These are phyloP conservation scores for Lipotes vexillifer DNA, from an alignment of 2,113 vertebrate species.

Conservation along the genomic window DNA sequence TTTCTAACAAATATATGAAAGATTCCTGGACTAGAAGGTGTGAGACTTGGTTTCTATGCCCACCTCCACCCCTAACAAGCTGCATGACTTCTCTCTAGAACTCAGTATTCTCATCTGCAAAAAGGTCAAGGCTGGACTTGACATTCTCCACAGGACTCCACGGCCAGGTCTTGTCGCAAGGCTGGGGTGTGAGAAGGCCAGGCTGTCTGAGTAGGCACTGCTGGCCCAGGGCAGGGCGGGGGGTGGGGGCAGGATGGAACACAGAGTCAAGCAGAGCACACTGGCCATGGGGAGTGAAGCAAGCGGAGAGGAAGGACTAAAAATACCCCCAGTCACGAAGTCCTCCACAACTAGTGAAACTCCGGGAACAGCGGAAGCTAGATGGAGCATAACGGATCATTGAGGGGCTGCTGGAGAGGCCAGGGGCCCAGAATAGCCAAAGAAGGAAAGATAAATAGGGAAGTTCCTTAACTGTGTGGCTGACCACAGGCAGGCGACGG, in stretches of 20 bases:
- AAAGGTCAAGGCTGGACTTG: background rate
- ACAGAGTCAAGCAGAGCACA: background rate
- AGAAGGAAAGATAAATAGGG: constrained; percentile 71
- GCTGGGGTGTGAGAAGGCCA: fast-evolving
- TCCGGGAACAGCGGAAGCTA: background rate
- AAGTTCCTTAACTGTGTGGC: constrained; percentile 71
- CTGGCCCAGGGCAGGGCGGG: background rate
- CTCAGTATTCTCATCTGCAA: background rate
- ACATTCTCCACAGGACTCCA: background rate
- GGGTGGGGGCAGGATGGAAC: background rate
- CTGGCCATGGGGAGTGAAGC: fast-evolving
- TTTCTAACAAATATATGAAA: background rate
- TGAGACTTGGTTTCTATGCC: background rate
- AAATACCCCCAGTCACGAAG: constrained; percentile 41
- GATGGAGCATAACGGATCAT: constrained; percentile 16
- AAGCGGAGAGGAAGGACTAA: background rate
- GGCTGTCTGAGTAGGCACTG: background rate
- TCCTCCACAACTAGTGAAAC: constrained; percentile 2
- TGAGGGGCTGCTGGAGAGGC: constrained; percentile 32
- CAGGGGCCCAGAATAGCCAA: constrained; percentile 67
- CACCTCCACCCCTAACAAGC: background rate
- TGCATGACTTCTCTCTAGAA: background rate
- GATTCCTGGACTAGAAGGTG: background rate
- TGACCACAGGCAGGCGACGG: constrained; percentile 39
- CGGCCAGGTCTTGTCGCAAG: fast-evolving